Evolutionary conservation across 2,797 vertebrate species (phyloP).

Genomic region (Tokudaia muenninki): DNA sequence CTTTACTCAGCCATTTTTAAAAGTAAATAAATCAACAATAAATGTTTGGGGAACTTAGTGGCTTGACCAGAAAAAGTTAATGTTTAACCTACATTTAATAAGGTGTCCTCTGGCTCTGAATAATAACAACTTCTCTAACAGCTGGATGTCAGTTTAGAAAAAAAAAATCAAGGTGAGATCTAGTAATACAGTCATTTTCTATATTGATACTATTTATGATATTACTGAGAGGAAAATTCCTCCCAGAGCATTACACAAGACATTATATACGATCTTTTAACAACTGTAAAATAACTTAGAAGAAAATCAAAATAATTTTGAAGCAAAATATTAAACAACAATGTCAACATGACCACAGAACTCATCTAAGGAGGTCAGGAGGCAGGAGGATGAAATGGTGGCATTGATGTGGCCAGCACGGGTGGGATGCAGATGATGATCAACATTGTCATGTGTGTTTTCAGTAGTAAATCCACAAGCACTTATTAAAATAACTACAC

Average conservation of each 20-base stretch:
- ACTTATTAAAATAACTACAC: conserved; percentile 10
- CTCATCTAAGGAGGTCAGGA: not conserved
- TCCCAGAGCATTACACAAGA: not conserved
- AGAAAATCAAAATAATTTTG: not conserved
- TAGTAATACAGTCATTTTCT: conserved; percentile 24
- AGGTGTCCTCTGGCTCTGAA: not conserved
- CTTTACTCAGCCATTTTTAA: conserved; percentile 20
- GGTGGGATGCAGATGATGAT: not conserved
- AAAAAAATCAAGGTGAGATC: conserved; percentile 36
- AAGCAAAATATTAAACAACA: conserved; percentile 3
- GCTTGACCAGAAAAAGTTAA: not conserved
- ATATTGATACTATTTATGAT: not conserved
- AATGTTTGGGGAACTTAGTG: conserved; percentile 31
- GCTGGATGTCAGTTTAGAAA: not conserved
- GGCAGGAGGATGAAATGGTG: not conserved
- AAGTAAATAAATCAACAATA: conserved; percentile 59
- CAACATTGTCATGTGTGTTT: conserved; percentile 32
- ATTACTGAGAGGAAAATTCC: conserved; percentile 8
- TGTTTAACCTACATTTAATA: conserved; percentile 17
- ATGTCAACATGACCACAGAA: not conserved
- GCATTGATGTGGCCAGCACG: not conserved
- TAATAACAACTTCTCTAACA: not conserved
- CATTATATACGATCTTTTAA: conserved; percentile 9
- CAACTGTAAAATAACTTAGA: not conserved
- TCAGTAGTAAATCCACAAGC: not conserved